phyloP scores from a whole-genome alignment of 2,888 invertebrate genomes.

The Magallana nippona region DNA sequence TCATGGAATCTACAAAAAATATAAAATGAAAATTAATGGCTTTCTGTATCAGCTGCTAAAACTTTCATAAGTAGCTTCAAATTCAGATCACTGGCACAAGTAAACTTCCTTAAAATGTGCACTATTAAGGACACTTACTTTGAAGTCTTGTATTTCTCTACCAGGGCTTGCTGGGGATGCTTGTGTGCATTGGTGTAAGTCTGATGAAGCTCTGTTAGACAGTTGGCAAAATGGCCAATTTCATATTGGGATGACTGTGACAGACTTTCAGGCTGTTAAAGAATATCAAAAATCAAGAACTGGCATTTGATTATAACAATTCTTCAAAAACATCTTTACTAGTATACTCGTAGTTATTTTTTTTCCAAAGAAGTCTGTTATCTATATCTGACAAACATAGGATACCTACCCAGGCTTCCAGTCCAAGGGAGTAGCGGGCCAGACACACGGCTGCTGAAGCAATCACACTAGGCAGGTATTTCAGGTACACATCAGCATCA shows the following conservation, averaged over 20 bases:
- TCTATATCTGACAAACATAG: background rate
- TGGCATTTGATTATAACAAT: no score
- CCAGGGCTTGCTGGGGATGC: conserved; percentile 90
- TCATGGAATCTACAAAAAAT: conserved; percentile 63
- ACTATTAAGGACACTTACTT: conserved; percentile 76
- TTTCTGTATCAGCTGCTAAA: no score
- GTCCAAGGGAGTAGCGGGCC: conserved; percentile 86
- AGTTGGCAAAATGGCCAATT: conserved; percentile 85
- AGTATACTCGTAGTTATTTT: no score
- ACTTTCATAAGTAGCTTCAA: no score
- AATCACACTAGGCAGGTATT: conserved; percentile 89
- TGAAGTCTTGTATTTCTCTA: conserved; percentile 89
- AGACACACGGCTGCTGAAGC: conserved; percentile 91
- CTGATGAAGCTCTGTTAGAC: conserved; percentile 86
- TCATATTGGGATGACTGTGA: conserved; percentile 86
- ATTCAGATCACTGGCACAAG: background rate
- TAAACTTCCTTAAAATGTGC: background rate
- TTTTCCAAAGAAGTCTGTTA: no score
- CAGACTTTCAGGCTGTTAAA: conserved; percentile 81
- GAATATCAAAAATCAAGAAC: background rate
- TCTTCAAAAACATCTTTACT: no score
- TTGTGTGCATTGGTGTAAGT: conserved; percentile 86
- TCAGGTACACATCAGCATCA: conserved; percentile 92
- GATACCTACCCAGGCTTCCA: conserved; percentile 75
- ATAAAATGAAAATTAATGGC: background rate